These are phyloP conservation scores for Tribolium freemani DNA, from an alignment of 2,888 invertebrate genomes.

Conservation along the genomic window DNA sequence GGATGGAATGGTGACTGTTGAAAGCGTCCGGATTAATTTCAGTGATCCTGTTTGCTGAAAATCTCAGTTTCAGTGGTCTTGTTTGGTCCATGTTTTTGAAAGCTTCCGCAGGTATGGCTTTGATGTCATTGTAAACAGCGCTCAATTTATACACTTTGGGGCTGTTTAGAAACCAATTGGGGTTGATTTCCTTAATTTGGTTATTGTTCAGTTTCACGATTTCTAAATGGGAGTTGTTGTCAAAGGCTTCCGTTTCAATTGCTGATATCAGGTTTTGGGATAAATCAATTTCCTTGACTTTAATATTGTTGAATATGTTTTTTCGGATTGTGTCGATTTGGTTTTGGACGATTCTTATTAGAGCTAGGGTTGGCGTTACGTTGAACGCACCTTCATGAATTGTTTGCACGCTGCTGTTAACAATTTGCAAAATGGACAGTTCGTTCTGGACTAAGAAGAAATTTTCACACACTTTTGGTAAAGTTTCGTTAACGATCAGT, in stretches of 20 bases:
- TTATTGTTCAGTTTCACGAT: conserved; percentile 58
- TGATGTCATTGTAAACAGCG: conserved; percentile 57
- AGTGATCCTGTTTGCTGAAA: conserved; percentile 57
- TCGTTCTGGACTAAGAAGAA: conserved; percentile 51
- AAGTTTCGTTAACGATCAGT: conserved; percentile 47
- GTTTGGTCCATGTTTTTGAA: conserved; percentile 55
- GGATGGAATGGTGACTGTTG: conserved; percentile 47
- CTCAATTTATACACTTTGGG: conserved; percentile 59
- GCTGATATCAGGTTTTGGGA: conserved; percentile 55
- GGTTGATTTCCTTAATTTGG: conserved; percentile 54
- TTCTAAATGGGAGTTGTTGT: conserved; percentile 58
- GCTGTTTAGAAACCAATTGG: conserved; percentile 58
- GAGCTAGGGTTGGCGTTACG: conserved; percentile 55
- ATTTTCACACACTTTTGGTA: conserved; percentile 49
- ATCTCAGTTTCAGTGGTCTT: conserved; percentile 55
- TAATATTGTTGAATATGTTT: conserved; percentile 57
- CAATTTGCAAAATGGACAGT: conserved; percentile 54
- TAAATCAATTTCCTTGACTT: conserved; percentile 58
- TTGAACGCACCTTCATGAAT: conserved; percentile 58
- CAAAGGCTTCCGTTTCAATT: conserved; percentile 58
- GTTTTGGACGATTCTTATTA: conserved; percentile 57
- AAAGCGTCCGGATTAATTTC: conserved; percentile 56
- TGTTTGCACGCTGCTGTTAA: conserved; percentile 52
- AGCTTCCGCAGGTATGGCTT: conserved; percentile 52
- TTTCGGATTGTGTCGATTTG: conserved; percentile 50